These are phyloP conservation scores for Gymnarchus niloticus DNA, from an alignment of 2,113 vertebrate species.

Conservation along the genomic window DNA sequence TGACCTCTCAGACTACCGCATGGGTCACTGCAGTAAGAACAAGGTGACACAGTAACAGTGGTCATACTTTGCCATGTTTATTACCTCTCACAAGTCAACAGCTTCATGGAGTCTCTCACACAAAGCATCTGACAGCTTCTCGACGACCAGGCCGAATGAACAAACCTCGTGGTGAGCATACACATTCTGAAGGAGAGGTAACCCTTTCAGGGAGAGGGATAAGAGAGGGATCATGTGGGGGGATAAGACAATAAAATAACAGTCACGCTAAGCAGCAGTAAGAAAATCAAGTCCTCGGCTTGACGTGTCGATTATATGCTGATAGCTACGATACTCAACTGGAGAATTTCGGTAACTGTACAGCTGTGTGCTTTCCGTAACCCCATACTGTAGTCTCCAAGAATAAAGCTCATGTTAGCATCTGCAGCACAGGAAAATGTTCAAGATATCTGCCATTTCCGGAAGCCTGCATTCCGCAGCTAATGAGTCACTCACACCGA, in stretches of 20 bases:
- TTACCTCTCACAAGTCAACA: neutral
- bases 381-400: neutral
- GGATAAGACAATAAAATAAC: neutral
- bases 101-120: neutral
- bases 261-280: neutral
- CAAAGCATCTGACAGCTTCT: neutral
- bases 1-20: neutral
- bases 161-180: neutral
- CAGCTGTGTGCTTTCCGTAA: neutral
- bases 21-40: neutral
- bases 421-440: too few species aligned
- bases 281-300: neutral
- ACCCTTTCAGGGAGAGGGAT: neutral
- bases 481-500: constrained; percentile 7
- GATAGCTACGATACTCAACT: neutral
- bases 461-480: neutral
- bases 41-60: too few species aligned
- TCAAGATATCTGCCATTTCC: neutral
- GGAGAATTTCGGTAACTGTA: neutral
- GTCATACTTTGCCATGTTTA: neutral
- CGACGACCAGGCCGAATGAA: neutral
- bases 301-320: too few species aligned
- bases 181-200: neutral
- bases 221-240: neutral
- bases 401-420: neutral